Percentiles rank a stretch among this genome's conserved stretches.
phyloP scores from a whole-genome alignment of 1,140 invertebrate species.

The Triops cancriformis region DNA sequence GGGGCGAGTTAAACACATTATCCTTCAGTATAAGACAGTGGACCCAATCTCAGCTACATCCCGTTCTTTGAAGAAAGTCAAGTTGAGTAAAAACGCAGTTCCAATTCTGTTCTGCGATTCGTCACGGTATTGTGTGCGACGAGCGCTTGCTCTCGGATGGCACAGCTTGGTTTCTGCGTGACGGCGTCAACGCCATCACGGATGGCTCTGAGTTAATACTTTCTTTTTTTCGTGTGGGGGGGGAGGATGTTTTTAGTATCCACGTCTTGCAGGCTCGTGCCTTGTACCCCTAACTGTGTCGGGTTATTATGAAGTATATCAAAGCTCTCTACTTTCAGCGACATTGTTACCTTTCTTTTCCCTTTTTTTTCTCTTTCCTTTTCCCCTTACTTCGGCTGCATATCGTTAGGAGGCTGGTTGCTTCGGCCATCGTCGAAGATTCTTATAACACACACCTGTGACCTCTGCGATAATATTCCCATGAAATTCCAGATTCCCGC shows the following conservation, averaged over 20 bases:
- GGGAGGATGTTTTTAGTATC: neutral
- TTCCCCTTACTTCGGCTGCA: neutral
- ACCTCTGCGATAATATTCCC: neutral
- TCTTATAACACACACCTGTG: constrained; percentile 9
- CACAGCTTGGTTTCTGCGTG: constrained; percentile 1
- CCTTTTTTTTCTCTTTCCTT: neutral
- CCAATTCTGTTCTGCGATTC: neutral
- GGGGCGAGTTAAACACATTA: too few relatives aligned
- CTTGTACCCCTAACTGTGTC: constrained; percentile 2
- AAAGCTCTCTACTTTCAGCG: neutral
- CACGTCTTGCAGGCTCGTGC: neutral
- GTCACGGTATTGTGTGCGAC: neutral
- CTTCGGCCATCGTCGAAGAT: neutral
- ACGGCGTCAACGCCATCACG: neutral
- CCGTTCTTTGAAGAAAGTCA: neutral
- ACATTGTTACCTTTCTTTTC: neutral
- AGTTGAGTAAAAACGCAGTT: neutral
- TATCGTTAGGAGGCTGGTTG: neutral
- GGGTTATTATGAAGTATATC: neutral
- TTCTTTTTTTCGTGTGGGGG: neutral
- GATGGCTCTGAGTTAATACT: neutral
- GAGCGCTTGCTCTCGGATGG: neutral
- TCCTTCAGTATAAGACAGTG: neutral
- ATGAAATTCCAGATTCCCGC: constrained; percentile 13
- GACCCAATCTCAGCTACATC: neutral